A percentile compares a stretch with the other conserved stretches of the same genome.
Conservation (phyloP, 2,888 invertebrate species). For the Iselma pallidipennis region DNA sequence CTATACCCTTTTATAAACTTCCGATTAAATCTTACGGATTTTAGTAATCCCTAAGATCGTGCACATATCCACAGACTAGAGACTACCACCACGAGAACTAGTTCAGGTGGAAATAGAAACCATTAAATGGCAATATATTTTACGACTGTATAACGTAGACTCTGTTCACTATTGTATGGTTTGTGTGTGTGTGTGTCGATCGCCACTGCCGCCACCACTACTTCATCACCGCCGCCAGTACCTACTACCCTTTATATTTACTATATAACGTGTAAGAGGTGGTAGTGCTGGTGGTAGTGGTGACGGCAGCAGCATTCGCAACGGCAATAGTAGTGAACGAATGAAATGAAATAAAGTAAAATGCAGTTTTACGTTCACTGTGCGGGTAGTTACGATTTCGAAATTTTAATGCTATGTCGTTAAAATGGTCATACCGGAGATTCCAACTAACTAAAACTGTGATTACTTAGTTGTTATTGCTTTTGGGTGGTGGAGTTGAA, state of each 20-base stretch:
- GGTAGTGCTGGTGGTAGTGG: slow-evolving; percentile 6
- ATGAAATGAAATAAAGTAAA: slow-evolving; percentile 40
- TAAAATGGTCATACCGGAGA: slow-evolving; percentile 40
- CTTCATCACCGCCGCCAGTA: too few relatives aligned
- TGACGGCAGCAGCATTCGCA: too few relatives aligned
- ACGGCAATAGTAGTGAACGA: slow-evolving; percentile 22
- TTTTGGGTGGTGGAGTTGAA: slow-evolving; percentile 7
- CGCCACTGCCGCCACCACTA: neutral
- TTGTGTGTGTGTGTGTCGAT: neutral
- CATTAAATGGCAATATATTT: slow-evolving; percentile 50
- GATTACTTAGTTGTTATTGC: slow-evolving; percentile 48
- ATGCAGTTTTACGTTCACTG: slow-evolving; percentile 43
- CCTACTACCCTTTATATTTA: too few relatives aligned
- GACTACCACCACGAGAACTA: slow-evolving; percentile 4
- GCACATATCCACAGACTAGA: neutral
- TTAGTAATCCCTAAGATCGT: neutral
- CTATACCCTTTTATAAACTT: too few relatives aligned
- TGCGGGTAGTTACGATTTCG: slow-evolving; percentile 45
- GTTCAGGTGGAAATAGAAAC: slow-evolving; percentile 50
- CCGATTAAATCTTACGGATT: too few relatives aligned
- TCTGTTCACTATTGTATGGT: slow-evolving; percentile 2
- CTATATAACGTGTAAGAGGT: too few relatives aligned
- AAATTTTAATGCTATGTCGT: slow-evolving; percentile 50
- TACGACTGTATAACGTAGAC: slow-evolving; percentile 41
- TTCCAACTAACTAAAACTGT: slow-evolving; percentile 45